These are phyloP conservation scores for Argopecten irradians DNA, from an alignment of 1,140 invertebrate genomes.

Conservation along the genomic window DNA sequence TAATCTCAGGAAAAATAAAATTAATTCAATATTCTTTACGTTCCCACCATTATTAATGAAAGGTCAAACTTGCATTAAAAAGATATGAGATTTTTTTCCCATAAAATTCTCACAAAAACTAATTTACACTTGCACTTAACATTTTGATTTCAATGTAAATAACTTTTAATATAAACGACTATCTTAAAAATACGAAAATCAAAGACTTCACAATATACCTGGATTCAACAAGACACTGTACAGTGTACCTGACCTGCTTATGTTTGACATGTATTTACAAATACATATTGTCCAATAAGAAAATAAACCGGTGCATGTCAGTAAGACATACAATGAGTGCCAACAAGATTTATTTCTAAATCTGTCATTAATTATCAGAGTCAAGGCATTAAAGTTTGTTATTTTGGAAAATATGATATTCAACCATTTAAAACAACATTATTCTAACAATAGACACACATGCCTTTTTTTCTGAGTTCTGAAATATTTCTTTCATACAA, in stretches of 20 bases:
- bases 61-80: neutral
- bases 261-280: too few species aligned
- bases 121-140: neutral
- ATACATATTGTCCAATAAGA: neutral
- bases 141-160: neutral
- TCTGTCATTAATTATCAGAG: too few species aligned
- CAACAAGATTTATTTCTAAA: too few species aligned
- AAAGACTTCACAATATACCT: neutral
- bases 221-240: neutral
- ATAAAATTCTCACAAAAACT: neutral
- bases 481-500: too few species aligned
- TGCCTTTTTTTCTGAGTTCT: too few species aligned
- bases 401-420: too few species aligned
- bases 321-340: too few species aligned
- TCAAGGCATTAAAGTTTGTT: too few species aligned
- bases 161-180: neutral
- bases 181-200: neutral
- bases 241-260: neutral
- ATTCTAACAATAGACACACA: too few species aligned
- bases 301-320: too few species aligned
- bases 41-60: neutral
- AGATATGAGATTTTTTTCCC: too few species aligned
- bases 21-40: neutral
- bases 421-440: too few species aligned
- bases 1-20: neutral